Evolutionary conservation across 1,140 invertebrate genomes (phyloP), one percentile per base, ranked within the genome.

Genomic region (Trichoplusia ni): DNA sequence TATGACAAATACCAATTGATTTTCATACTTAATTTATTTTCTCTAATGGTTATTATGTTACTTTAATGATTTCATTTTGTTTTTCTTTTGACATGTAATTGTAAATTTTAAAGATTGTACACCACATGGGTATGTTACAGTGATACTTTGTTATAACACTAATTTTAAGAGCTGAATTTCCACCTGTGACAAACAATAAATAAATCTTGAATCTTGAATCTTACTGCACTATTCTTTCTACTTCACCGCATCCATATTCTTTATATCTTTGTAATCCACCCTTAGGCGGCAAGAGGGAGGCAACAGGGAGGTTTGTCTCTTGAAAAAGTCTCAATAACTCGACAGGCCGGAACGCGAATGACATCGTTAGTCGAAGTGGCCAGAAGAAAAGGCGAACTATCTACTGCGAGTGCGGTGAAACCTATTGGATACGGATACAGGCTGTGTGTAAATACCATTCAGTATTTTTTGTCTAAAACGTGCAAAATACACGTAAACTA

Each of bases 271-370:
- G n/a, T n/a, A n/a, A 33, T 54, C 70, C 42, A 71, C 76, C 79
- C 60, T 16, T 27, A 69, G 75, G 76, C 58, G 75, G 40, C 23
- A 40, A 38, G 49, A 64, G 69, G 54, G 63, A 56, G 61, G 35
- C 19, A 67, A 40, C 56, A 40, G 61, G 73, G 77, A 65, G 76
- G 74, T 73, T 60, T 78, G 76, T 86, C 86, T 86, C 85, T 90
- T 88, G 86, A 90, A 90, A 89, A 89, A 87, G 85, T 90, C 86
- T 90, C 86, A 90, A 90, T 90, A 90, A 90, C 84, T 84, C 86
- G 85, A 83, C 81, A 84, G 77, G 70, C 73, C 71, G 80, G 82
- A 84, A 84, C 79, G 71, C 85, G 82, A 89, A 88, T 89, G 86
- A 89, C 86, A 83, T 89, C 86, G 86, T 89, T 89, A 89, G 84